These are phyloP conservation scores for Aleiodes leptofemur DNA, from an alignment of 2,888 invertebrate species.

Conservation along the genomic window DNA sequence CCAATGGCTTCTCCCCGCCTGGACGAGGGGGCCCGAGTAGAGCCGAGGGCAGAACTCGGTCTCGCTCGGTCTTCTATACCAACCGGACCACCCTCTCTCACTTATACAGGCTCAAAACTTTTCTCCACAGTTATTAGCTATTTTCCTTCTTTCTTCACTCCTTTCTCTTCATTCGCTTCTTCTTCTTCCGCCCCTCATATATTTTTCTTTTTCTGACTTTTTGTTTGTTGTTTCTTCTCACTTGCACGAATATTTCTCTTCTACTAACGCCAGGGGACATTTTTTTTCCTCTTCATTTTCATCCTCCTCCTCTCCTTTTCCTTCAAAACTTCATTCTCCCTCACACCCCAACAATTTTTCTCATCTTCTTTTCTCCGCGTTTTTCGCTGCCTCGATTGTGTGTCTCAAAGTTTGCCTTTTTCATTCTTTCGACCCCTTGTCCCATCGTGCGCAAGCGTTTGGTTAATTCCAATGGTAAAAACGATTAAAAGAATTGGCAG, in stretches of 20 bases:
- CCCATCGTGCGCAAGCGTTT: constrained; percentile 1
- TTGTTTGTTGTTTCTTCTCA: neutral
- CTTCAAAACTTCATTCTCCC: constrained; percentile 41
- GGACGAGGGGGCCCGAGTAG: constrained; percentile 27
- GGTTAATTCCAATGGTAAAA: neutral
- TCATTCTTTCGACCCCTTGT: constrained; percentile 37
- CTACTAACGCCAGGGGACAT: constrained; percentile 52
- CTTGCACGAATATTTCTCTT: constrained; percentile 40
- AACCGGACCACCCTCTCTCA: constrained; percentile 35
- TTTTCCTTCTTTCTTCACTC: constrained; percentile 46
- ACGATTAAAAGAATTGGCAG: neutral
- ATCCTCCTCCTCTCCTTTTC: constrained; percentile 49
- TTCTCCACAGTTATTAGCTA: constrained; percentile 1
- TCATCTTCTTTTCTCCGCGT: constrained; percentile 22
- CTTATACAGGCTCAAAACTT: constrained; percentile 23
- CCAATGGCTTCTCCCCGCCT: constrained; percentile 53
- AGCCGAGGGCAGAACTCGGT: constrained; percentile 60
- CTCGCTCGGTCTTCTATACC: constrained; percentile 59
- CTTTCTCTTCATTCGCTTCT: constrained; percentile 23
- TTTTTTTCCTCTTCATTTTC: constrained; percentile 39
- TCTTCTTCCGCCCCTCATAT: constrained; percentile 35
- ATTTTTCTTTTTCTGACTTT: constrained; percentile 33
- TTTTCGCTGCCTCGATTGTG: too few relatives aligned
- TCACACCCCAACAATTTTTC: neutral
- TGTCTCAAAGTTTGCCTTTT: neutral